These are phyloP conservation scores for Tetrao urogallus DNA, from an alignment of 2,113 vertebrate species.

Conservation along the genomic window DNA sequence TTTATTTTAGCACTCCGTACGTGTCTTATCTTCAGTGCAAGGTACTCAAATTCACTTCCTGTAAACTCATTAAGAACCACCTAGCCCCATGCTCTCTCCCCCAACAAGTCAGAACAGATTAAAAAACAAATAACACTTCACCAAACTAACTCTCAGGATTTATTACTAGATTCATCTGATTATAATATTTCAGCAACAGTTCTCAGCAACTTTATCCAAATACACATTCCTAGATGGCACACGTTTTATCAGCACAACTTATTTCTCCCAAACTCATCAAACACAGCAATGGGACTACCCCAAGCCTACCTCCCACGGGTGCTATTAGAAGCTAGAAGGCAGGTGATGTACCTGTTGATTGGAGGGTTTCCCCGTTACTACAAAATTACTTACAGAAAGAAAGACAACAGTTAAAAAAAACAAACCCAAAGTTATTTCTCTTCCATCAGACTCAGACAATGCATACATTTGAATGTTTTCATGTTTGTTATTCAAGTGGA, in stretches of 20 bases:
- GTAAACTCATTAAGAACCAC: not conserved
- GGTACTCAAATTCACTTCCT: not conserved
- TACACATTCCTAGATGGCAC: not conserved
- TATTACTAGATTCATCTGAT: not conserved
- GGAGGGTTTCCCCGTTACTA: slow-evolving; percentile 61
- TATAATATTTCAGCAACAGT: not conserved
- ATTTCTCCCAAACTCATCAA: slow-evolving; percentile 31
- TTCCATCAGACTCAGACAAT: slow-evolving; percentile 44
- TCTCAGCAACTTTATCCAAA: not conserved
- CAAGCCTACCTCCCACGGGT: slow-evolving; percentile 57
- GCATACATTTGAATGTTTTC: slow-evolving; percentile 14
- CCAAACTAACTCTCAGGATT: not conserved
- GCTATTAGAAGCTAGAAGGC: slow-evolving; percentile 64
- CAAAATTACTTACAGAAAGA: slow-evolving; percentile 63
- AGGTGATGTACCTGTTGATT: slow-evolving; percentile 66
- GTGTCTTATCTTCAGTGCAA: not conserved
- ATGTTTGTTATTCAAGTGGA: slow-evolving; percentile 11
- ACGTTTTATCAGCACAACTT: not conserved
- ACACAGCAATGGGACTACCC: slow-evolving; percentile 17
- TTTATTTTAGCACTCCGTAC: not conserved
- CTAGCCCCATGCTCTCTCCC: not conserved
- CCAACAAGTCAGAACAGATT: not conserved
- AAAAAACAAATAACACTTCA: not conserved
- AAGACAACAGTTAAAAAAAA: slow-evolving; percentile 42
- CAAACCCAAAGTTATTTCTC: slow-evolving; percentile 22